phyloP scores from a whole-genome alignment of 2,113 vertebrate species.

The Carlito syrichta region DNA sequence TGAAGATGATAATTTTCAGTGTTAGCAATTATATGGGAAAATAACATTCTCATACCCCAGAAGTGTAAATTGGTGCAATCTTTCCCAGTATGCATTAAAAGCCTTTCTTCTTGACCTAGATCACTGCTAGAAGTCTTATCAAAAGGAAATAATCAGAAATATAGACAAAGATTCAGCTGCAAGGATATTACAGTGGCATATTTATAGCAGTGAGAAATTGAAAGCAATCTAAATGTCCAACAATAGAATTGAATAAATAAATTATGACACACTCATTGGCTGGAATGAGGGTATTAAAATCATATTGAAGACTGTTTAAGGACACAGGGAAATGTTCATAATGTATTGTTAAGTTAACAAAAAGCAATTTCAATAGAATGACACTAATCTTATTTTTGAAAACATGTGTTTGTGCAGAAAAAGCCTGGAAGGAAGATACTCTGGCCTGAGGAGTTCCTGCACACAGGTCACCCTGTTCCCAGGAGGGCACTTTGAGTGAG shows the following conservation, averaged over 20 bases:
- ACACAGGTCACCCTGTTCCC: not conserved
- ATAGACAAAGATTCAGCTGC: slow-evolving; percentile 42
- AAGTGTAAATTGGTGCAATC: not conserved
- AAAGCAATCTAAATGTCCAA: slow-evolving; percentile 50
- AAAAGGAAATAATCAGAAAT: slow-evolving; percentile 57
- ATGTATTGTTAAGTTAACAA: not conserved
- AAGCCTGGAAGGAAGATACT: not conserved
- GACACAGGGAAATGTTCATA: not conserved
- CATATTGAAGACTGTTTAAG: not conserved
- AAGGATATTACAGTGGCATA: slow-evolving; percentile 45
- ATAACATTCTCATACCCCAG: not conserved
- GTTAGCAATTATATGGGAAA: not conserved
- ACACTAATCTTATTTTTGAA: not conserved
- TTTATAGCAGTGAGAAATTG: slow-evolving; percentile 53
- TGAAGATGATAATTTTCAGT: slow-evolving; percentile 27
- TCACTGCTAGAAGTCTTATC: slow-evolving; percentile 21
- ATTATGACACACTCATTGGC: slow-evolving; percentile 5
- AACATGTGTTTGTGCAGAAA: not conserved
- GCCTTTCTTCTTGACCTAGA: slow-evolving; percentile 32
- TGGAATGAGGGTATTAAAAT: slow-evolving; percentile 23
- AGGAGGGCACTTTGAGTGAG: not conserved
- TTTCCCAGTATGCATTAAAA: slow-evolving; percentile 30
- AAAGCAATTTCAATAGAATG: not conserved
- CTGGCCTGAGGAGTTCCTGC: not conserved
- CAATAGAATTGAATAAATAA: slow-evolving; percentile 50